Base-by-base conservation (phyloP, 2,888 invertebrate species). In the Agrypnus murinus region DNA sequence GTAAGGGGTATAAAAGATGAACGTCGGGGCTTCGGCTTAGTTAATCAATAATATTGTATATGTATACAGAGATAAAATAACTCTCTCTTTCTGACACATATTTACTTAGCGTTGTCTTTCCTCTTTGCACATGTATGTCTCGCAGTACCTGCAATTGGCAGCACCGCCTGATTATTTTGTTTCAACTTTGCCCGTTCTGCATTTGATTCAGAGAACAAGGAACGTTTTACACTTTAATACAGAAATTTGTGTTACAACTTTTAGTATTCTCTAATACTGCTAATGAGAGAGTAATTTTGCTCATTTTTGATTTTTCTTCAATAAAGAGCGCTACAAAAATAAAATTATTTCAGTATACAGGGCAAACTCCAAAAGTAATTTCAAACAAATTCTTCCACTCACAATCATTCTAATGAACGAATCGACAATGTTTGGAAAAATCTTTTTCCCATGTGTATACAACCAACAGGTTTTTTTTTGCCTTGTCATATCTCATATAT, bases 31-130 rank as follows among this genome's bases (percentile, higher is more conserved):
- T 70, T 71, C 72, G 75, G 75, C 68, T 72, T 72, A 70, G 72
- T 72, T 77, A 78, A 77, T 78, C 77, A 79, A 77, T 78, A 77
- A 79, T 77, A 78, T 77, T 75, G 74, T 78, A 77, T 75, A 78
- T 78, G 77, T 77, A 78, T 75, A 74, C 75, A 71, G 71, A 76
- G 74, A 75, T 73, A 75, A 75, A 75, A 75, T 74, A 73, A 74
- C 72, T 69, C 59, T 74, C 75, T 65, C 70, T 76, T 72, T 74
- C 74, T 72, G 65, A 64, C 69, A 66, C 65, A 68, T 68, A 58
- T 67, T 67, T 63, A 45, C 53, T 63, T 57, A 38, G 17, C 17
- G 45, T 38, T 58, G 58, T 59, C 70, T 67, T 63, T 66, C 70
- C 67, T 72, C 46, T 55, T 71, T 57, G 45, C 50, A 57, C 69